A percentile compares a stretch with the other conserved stretches of the same genome.
Conservation (phyloP, 2,888 invertebrate species). For the Tenthredo amoena region DNA sequence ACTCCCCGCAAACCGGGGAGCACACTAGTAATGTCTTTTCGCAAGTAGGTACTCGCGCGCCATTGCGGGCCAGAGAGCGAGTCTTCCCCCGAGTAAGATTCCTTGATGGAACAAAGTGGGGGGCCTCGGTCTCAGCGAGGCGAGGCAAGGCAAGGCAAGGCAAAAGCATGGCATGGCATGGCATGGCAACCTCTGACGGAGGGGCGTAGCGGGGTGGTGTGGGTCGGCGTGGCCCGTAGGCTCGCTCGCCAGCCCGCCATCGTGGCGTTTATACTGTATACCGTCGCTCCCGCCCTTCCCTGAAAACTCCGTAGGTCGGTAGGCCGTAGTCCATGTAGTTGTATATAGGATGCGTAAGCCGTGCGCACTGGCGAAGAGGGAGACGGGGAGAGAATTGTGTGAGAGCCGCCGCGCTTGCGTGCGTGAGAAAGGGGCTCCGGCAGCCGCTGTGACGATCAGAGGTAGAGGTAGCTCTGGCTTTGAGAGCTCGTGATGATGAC, state of each 20-base stretch:
- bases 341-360: slow-evolving; percentile 60
- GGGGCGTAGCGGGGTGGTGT: slow-evolving; percentile 55
- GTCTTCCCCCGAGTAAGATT: slow-evolving; percentile 75
- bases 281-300: slow-evolving; percentile 45
- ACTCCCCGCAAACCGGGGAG: slow-evolving; percentile 70
- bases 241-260: slow-evolving; percentile 74
- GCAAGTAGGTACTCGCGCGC: slow-evolving; percentile 56
- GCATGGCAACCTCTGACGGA: slow-evolving; percentile 50
- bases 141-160: slow-evolving; percentile 56
- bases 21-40: slow-evolving; percentile 67
- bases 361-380: slow-evolving; percentile 51
- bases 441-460: slow-evolving; percentile 56
- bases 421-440: slow-evolving; percentile 61
- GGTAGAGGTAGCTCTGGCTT: slow-evolving; percentile 17
- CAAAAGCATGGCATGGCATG: slow-evolving; percentile 34
- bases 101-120: slow-evolving; percentile 66
- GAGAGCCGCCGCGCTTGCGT: slow-evolving; percentile 56
- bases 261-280: slow-evolving; percentile 69
- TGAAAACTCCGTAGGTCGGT: slow-evolving; percentile 54
- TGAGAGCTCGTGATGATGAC: slow-evolving; percentile 50
- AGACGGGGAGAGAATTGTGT: slow-evolving; percentile 54
- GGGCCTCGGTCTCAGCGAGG: slow-evolving; percentile 25
- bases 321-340: slow-evolving; percentile 55
- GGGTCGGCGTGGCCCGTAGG: slow-evolving; percentile 68
- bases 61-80: slow-evolving; percentile 69